These are phyloP conservation scores for Petrocephalus schoutedeni DNA, from an alignment of 2,797 vertebrate species.

Conservation along the genomic window DNA sequence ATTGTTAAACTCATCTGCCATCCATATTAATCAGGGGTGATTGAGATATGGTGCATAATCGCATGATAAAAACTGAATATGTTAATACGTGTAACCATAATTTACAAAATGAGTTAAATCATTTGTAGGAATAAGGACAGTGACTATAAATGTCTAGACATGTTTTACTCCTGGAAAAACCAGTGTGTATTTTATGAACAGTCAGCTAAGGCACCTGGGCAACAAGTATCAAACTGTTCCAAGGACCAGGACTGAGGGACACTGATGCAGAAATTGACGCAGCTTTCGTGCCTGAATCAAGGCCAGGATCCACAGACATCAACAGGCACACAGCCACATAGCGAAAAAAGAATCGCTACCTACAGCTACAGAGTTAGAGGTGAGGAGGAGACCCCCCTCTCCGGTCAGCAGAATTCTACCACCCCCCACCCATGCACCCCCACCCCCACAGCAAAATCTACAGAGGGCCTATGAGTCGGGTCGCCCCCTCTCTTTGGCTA, in stretches of 20 bases:
- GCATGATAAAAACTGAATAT: background rate
- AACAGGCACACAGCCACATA: background rate
- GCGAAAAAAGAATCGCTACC: background rate
- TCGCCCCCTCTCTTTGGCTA: background rate
- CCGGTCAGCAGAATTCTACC: background rate
- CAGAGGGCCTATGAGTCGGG: background rate
- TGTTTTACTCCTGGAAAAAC: background rate
- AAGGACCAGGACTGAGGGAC: background rate
- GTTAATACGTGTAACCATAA: background rate
- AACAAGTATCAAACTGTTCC: background rate
- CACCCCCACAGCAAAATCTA: background rate
- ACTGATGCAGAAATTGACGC: background rate
- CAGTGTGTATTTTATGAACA: background rate
- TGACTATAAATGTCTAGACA: background rate
- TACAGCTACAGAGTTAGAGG: background rate
- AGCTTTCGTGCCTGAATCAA: background rate
- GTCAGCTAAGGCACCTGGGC: background rate
- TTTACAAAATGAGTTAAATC: background rate
- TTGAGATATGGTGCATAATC: background rate
- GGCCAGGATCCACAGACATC: background rate
- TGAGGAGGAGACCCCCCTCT: background rate
- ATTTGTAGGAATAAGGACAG: background rate
- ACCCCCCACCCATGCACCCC: background rate
- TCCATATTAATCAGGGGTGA: background rate
- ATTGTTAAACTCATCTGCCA: background rate